Evolutionary conservation across 1,140 invertebrate genomes (phyloP), one percentile per base, ranked within the genome.

Genomic region (Drosophila takahashii): DNA sequence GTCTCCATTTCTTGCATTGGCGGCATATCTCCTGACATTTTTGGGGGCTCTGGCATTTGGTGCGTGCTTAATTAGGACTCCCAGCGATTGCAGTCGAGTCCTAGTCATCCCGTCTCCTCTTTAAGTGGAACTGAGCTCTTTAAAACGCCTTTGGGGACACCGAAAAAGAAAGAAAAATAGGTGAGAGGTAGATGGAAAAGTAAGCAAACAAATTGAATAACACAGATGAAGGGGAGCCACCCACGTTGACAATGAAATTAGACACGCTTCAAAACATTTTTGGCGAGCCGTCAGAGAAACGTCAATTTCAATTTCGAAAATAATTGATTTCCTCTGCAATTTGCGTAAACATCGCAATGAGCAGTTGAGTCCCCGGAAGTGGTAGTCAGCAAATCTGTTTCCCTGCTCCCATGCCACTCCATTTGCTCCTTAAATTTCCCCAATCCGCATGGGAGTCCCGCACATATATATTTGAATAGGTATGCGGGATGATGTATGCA

Each of bases 261-360:
- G 81, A 86, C 83, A 85, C 62, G 81, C 83, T 81, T 86, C 83
- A 86, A 61, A 86, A 86, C 83, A 86, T 86, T 86, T 86, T 86
- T 78, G 81, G 81, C 60, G 67, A 81, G 79, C 78, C 83, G 83
- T 87, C 84, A 87, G 76, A 83, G 81, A 83, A 83, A 87, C 66
- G 75, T 87, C 83, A 83, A 87, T 87, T 87, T 87, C 76, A 87
- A 87, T 87, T 79, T 87, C 50, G 34, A 85, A 83, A 77, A 87
- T 87, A 87, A 87, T 87, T 87, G 84, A 87, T 87, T 87, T 87
- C 37, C 73, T 76, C 69, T 71, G 67, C 79, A 87, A 87, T 87
- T 87, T 87, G 76, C 79, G 71, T 87, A 77, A 83, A 73, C 62
- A 62, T 70, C 75, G 79, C 76, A 87, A 87, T 87, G 83, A 87